A percentile compares a stretch with the other conserved stretches of the same genome.
These are phyloP conservation scores for Ernsta delagoae DNA, from an alignment of 2,888 invertebrate genomes.

Conservation along the genomic window DNA sequence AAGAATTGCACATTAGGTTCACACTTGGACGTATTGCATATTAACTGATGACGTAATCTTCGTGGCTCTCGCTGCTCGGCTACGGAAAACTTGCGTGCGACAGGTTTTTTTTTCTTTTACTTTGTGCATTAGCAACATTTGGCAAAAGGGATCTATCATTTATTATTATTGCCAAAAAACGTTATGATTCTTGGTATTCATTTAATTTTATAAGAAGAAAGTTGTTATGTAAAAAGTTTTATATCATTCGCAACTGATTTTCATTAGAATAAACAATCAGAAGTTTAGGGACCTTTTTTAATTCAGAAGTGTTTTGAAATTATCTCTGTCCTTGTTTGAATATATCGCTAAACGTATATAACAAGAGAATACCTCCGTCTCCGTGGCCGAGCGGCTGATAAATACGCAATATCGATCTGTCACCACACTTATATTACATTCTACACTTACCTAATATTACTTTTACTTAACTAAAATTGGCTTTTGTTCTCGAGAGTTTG, in stretches of 20 bases:
- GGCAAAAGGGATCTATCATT: neutral
- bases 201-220: too few relatives aligned
- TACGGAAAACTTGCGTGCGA: neutral
- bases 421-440: conserved; percentile 61
- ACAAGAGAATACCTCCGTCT: too few relatives aligned
- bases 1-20: conserved; percentile 81
- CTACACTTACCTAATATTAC: conserved; percentile 76
- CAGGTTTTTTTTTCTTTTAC: neutral
- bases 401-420: conserved; percentile 61
- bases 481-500: conserved; percentile 61
- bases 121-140: neutral
- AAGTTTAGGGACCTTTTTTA: too few relatives aligned
- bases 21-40: conserved; percentile 78
- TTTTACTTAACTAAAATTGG: conserved; percentile 78
- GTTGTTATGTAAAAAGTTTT: too few relatives aligned
- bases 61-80: conserved; percentile 45
- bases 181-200: too few relatives aligned
- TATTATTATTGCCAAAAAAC: too few relatives aligned
- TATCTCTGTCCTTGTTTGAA: too few relatives aligned
- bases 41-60: conserved; percentile 56
- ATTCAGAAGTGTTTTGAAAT: too few relatives aligned
- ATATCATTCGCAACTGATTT: too few relatives aligned
- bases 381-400: conserved; percentile 56
- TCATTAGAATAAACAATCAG: too few relatives aligned
- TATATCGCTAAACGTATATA: too few relatives aligned